Conservation (phyloP, 2,113 vertebrate genomes). For the Uria lomvia region DNA sequence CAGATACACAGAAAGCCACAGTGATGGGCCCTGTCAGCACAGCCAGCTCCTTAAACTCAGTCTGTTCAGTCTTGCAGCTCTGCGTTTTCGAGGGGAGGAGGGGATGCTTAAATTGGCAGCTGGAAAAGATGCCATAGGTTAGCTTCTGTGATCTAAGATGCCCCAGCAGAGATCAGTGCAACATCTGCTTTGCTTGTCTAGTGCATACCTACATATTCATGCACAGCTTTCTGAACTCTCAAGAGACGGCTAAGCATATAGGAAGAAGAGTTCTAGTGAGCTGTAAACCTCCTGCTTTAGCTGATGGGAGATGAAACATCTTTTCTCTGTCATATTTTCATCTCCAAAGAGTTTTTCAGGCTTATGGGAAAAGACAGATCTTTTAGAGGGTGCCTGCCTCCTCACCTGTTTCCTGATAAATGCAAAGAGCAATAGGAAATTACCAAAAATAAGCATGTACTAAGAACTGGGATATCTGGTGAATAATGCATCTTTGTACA, state of each 20-base stretch:
- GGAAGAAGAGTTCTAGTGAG: slow-evolving; percentile 65
- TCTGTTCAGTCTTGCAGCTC: background rate
- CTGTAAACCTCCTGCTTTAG: slow-evolving; percentile 51
- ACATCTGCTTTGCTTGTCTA: slow-evolving; percentile 75
- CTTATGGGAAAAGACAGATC: background rate
- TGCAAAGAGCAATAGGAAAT: background rate
- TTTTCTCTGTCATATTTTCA: background rate
- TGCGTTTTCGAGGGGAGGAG: background rate
- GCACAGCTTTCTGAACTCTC: slow-evolving; percentile 70
- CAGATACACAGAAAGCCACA: fast-evolving
- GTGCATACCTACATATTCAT: slow-evolving; percentile 76
- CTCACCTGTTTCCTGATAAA: background rate
- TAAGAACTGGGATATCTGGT: background rate
- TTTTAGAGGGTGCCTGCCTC: background rate
- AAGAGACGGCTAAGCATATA: slow-evolving; percentile 60
- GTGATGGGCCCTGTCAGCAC: background rate
- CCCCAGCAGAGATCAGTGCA: slow-evolving; percentile 63
- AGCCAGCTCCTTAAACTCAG: background rate
- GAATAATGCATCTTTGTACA: background rate
- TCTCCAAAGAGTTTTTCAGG: background rate
- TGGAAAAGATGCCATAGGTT: slow-evolving; percentile 64
- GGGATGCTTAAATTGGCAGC: slow-evolving; percentile 44
- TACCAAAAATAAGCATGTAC: background rate
- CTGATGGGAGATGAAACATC: background rate
- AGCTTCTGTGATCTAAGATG: slow-evolving; percentile 58